Conservation (phyloP, 2,797 vertebrate species). For the Helicolenus hilgendorfi region DNA sequence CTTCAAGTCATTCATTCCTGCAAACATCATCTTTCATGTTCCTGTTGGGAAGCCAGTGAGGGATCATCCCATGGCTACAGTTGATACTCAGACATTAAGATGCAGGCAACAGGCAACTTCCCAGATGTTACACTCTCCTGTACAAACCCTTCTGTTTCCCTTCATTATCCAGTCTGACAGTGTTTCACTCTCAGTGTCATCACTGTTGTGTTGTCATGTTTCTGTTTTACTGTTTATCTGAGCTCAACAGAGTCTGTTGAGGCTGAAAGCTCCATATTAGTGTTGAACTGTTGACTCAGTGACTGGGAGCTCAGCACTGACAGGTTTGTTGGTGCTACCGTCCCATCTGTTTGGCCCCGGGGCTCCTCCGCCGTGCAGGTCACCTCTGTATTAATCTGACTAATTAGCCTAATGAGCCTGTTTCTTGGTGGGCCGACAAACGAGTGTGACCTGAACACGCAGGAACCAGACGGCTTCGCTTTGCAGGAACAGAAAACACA, state of each 20-base stretch:
- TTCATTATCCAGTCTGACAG: neutral
- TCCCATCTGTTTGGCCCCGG: conserved; percentile 76
- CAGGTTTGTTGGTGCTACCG: conserved; percentile 61
- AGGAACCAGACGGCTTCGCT: conserved; percentile 56
- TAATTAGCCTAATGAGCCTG: conserved; percentile 79
- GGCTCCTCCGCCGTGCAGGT: conserved; percentile 47
- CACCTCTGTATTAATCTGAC: conserved; percentile 71
- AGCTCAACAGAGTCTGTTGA: neutral
- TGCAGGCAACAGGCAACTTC: too few relatives aligned
- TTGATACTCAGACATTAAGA: neutral
- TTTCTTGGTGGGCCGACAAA: conserved; percentile 74
- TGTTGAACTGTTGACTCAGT: conserved; percentile 58
- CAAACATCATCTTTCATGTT: neutral
- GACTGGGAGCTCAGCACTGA: conserved; percentile 32
- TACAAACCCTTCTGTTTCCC: neutral
- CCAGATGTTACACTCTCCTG: neutral
- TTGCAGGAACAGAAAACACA: conserved; percentile 45
- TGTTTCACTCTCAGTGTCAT: neutral
- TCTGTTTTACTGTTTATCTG: neutral
- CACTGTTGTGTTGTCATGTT: neutral
- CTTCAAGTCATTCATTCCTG: neutral
- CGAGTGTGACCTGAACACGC: conserved; percentile 57
- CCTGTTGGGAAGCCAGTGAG: neutral
- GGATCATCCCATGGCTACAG: neutral
- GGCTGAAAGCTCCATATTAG: neutral